These are phyloP conservation scores for Bombyx mori DNA, from an alignment of 1,140 invertebrate genomes.

Conservation along the genomic window DNA sequence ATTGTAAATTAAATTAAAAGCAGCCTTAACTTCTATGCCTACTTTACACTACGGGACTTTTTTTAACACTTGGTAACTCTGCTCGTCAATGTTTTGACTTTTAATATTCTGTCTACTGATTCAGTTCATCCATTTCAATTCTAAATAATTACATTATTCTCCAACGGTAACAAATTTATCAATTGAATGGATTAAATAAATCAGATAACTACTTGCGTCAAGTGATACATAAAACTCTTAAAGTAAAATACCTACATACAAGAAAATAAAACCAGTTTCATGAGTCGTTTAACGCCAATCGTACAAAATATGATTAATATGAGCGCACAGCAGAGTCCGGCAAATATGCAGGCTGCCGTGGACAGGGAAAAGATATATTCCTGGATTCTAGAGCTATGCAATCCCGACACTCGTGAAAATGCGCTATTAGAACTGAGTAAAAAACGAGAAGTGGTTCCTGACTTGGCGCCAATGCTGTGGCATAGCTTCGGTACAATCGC, in stretches of 20 bases:
- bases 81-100: too few relatives aligned
- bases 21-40: too few relatives aligned
- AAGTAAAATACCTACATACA: background rate
- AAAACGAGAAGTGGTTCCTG: constrained; percentile 96
- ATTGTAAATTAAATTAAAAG: too few relatives aligned
- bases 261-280: too few relatives aligned
- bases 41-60: too few relatives aligned
- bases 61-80: too few relatives aligned
- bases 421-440: constrained; percentile 97
- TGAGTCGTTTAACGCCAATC: too few relatives aligned
- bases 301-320: constrained; percentile 44
- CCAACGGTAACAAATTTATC: too few relatives aligned
- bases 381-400: constrained; percentile 97
- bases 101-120: too few relatives aligned
- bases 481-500: constrained; percentile 98
- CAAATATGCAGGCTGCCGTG: constrained; percentile 54
- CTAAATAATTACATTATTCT: too few relatives aligned
- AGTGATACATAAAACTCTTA: background rate
- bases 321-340: constrained; percentile 62
- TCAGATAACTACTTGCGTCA: background rate
- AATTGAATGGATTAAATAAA: too few relatives aligned
- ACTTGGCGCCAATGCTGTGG: constrained; percentile 98
- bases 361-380: constrained; percentile 82
- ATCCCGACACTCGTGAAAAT: constrained; percentile 95
- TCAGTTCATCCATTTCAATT: too few relatives aligned